phyloP scores from a whole-genome alignment of 1,140 invertebrate genomes.

The Pseudomyrmex concolor region DNA sequence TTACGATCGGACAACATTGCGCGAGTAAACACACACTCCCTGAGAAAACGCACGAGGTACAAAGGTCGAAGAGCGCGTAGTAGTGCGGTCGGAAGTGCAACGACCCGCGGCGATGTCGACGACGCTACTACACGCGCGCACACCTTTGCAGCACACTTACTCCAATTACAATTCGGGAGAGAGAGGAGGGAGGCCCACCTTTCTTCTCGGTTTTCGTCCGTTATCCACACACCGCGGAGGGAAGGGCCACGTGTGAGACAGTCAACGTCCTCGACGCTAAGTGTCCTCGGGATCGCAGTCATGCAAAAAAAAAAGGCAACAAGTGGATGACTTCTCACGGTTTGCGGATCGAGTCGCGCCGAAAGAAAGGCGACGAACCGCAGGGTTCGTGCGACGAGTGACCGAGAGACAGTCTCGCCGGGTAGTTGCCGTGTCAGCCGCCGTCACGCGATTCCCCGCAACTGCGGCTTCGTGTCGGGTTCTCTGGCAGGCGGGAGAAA shows the following conservation, averaged over 20 bases:
- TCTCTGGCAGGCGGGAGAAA: not conserved
- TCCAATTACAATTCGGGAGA: too few relatives aligned
- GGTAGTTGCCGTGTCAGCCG: not conserved
- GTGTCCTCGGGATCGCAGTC: not conserved
- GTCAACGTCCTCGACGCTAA: not conserved
- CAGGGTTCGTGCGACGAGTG: not conserved
- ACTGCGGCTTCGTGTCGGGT: slow-evolving; percentile 19
- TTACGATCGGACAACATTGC: not conserved
- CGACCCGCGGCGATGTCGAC: slow-evolving; percentile 22
- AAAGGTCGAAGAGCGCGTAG: slow-evolving; percentile 14
- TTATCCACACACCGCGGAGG: too few relatives aligned
- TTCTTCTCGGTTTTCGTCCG: not conserved
- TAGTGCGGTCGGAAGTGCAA: slow-evolving; percentile 43
- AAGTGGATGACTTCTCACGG: not conserved
- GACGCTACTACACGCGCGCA: not conserved
- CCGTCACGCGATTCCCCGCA: slow-evolving; percentile 40
- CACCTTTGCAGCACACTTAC: not conserved
- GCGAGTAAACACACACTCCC: not conserved
- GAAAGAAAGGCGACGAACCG: not conserved
- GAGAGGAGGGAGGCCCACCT: too few relatives aligned
- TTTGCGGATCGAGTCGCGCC: not conserved
- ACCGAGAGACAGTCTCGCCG: too few relatives aligned
- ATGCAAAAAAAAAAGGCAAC: slow-evolving; percentile 5
- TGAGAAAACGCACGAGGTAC: slow-evolving; percentile 17
- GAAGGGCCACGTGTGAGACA: not conserved